These are phyloP conservation scores for Neosilurus mollespiculum DNA, from an alignment of 2,797 vertebrate species.

Conservation along the genomic window DNA sequence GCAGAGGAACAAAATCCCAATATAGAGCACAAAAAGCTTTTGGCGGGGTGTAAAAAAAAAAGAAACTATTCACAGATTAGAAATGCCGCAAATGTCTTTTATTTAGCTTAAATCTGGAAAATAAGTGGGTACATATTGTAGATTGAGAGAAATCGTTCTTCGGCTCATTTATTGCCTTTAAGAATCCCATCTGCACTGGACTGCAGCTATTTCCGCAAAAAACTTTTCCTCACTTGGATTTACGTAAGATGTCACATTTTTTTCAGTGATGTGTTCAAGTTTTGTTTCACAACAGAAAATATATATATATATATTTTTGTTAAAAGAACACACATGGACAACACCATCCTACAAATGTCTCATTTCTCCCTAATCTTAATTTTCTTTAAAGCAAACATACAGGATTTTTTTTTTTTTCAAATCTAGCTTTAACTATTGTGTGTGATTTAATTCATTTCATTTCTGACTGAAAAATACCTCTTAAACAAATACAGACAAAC, in stretches of 20 bases:
- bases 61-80: conserved; percentile 43
- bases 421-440: not conserved
- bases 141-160: conserved; percentile 22
- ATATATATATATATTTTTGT: not conserved
- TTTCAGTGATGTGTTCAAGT: not conserved
- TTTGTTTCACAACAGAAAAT: conserved; percentile 5
- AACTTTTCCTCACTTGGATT: conserved; percentile 35
- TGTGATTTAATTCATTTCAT: conserved; percentile 18
- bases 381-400: not conserved
- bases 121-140: conserved; percentile 11
- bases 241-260: not conserved
- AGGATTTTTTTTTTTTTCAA: not conserved
- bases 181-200: conserved; percentile 42
- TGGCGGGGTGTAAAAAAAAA: not conserved
- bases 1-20: conserved; percentile 35
- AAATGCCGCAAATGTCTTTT: conserved; percentile 37
- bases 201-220: conserved; percentile 15
- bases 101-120: conserved; percentile 35
- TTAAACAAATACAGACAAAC: conserved; percentile 25
- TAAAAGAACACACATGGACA: conserved; percentile 8
- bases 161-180: conserved; percentile 17
- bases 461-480: conserved; percentile 28
- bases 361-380: conserved; percentile 19
- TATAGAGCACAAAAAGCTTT: conserved; percentile 18
- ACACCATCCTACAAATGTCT: not conserved